A percentile compares a stretch with the other conserved stretches of the same genome.
phyloP scores from a whole-genome alignment of 2,888 invertebrate species.

The Spodoptera picta region DNA sequence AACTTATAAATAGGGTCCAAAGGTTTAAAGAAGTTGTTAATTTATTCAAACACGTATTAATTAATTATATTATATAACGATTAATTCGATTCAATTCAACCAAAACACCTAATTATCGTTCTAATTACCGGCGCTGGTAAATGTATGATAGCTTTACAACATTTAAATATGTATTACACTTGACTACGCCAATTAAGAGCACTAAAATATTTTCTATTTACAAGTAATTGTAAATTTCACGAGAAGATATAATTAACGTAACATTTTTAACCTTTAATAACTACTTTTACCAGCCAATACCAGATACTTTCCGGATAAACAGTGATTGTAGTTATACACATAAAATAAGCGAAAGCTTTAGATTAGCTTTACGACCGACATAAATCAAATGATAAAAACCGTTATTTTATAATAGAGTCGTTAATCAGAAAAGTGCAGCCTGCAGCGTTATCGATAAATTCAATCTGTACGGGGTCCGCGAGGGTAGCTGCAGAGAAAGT shows the following conservation, averaged over 20 bases:
- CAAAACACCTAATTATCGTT: no score
- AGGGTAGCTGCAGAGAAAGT: constrained; percentile 66
- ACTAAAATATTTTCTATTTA: constrained; percentile 4
- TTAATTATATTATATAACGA: no score
- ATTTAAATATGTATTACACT: neutral
- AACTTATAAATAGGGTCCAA: no score
- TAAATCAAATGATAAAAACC: constrained; percentile 17
- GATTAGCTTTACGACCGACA: constrained; percentile 22
- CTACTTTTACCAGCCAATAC: constrained; percentile 1
- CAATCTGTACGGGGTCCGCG: constrained; percentile 40
- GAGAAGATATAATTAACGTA: constrained; percentile 3
- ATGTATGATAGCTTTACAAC: neutral
- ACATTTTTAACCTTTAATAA: neutral
- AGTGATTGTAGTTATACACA: neutral
- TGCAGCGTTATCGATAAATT: constrained; percentile 24
- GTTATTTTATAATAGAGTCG: constrained; percentile 21
- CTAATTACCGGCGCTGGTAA: neutral
- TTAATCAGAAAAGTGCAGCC: constrained; percentile 14
- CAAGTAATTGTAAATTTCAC: constrained; percentile 3
- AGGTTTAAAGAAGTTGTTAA: no score
- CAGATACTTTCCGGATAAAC: constrained; percentile 11
- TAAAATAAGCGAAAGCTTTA: constrained; percentile 10
- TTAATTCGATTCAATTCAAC: no score
- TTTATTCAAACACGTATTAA: no score
- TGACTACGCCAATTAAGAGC: neutral